Base-by-base conservation (phyloP, 1,140 invertebrate genomes). In the Rhyacophila brunnea region DNA sequence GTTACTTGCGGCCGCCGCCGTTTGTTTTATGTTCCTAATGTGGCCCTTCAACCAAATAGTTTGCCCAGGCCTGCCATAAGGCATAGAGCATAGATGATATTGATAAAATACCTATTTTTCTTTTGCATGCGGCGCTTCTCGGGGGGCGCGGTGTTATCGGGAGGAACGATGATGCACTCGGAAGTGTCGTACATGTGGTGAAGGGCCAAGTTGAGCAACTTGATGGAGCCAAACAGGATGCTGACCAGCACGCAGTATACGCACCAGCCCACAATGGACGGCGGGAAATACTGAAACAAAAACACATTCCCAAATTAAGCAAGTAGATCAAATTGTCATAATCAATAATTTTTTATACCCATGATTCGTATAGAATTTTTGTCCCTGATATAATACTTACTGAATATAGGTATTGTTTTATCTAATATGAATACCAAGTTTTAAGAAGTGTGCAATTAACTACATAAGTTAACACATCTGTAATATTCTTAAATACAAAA, bases 131-230 rank as follows among this genome's bases (percentile, higher is more conserved):
- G 51, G 2, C 64, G 20, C 47, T 65, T 65, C 42, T 65, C 64
- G 0, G 55, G 54, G 1, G 64, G 64, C 10, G 58, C 64, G 18
- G 55, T 55, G 28, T 65, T 62, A 42, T 65, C 64, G 14, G 64
- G 50, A 1, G 64, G 74, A 23, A 78, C 67, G n/a, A 77, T 66
- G 60, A 95, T 86, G 68, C 90, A 90, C 73, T 96, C 92, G 11
- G 88, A 90, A 10, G 93, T 96, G 76, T 99, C 96, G 79, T 98
- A 99, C 75, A 99, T 89, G 65, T 89, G 87, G 75, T 99, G 97
- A 34, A 99, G 81, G 35, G 88, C 88, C 75, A 90, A 88, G 80
- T 99, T 99, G 55, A 93, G 77, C 44, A 92, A 73, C 80, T 99
- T 99, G 45, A 98, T 83, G 34, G 83, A 74, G 13, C 86, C 81